Evolutionary conservation across 2,113 vertebrate genomes (phyloP).

Genomic region (Gulo gulo): DNA sequence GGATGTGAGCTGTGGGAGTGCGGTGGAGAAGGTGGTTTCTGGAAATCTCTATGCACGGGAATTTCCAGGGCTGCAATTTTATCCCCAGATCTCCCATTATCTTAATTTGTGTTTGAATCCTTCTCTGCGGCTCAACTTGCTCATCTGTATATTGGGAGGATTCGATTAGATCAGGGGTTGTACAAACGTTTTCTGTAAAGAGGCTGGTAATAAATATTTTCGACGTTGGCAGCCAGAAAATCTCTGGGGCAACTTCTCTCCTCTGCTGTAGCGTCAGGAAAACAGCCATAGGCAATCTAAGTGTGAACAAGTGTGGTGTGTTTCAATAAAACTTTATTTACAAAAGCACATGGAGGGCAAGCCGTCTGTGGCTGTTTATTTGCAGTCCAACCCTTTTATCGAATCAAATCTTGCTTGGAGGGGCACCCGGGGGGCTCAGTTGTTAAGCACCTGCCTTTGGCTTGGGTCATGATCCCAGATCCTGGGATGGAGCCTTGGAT

Average conservation of each 20-base stretch:
- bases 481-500: too few relatives aligned
- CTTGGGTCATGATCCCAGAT: too few relatives aligned
- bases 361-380: neutral
- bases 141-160: neutral
- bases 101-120: neutral
- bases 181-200: neutral
- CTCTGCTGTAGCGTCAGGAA: neutral
- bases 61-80: neutral
- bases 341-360: neutral
- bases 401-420: neutral
- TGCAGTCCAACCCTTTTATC: neutral
- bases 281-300: neutral
- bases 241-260: neutral
- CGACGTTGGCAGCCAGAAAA: neutral
- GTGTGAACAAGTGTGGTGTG: accelerated
- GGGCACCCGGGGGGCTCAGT: too few relatives aligned
- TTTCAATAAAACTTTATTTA: neutral
- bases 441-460: too few relatives aligned
- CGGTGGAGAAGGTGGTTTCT: accelerated
- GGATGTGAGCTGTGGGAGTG: neutral
- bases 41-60: neutral
- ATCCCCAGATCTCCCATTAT: too few relatives aligned
- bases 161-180: neutral
- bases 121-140: neutral
- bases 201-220: neutral